Evolutionary conservation across 1,140 invertebrate genomes (phyloP), one percentile per base, ranked within the genome.

Genomic region (Drosophila melanica): DNA sequence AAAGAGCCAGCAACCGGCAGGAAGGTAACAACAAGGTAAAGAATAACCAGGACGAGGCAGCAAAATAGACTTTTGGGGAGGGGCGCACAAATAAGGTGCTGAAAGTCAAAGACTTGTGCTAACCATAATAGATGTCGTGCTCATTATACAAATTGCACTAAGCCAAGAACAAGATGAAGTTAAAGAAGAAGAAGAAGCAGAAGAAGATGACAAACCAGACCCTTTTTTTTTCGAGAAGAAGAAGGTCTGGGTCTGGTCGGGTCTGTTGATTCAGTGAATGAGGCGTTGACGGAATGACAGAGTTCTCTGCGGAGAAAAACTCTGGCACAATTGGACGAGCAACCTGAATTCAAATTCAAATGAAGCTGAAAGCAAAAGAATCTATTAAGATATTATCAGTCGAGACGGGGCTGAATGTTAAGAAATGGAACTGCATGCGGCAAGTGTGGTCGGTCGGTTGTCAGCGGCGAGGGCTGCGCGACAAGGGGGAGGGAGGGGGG

Each of bases 381-480:
- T 87, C 84, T 87, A 87, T 87, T 87, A 87, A 87, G 84, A 87
- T 84, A 77, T 87, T 84, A 89, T 89, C 73, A 77, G 82, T 14
- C 35, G 76, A 64, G 33, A 50, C 45, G 42, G 10, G 16, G 6
- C 35, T 11, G 42, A 35, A 37, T 20, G 53, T 4, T 16, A 20
- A 72, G 44, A 51, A 54, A 51, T 33, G 65, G 7, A 48, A 64
- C 51, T 53, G 47, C 65, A 42, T 41, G 10, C n/a, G 14, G 60
- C 18, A 42, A 53, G 48, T 33, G 20, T 37, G 41, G 41, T 35
- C 9, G 33, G 7, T 20, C 3, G 33, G 7, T 20, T 1, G 10
- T 14, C n/a, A 27, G 27, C 5, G 27, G 27, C 6, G 27, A 8
- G 16, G 10, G 11, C n/a, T n/a, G 23, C 7, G 27, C 20, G 39